Conservation (phyloP, 2,888 invertebrate species). For the Lasioglossum lativentre region DNA sequence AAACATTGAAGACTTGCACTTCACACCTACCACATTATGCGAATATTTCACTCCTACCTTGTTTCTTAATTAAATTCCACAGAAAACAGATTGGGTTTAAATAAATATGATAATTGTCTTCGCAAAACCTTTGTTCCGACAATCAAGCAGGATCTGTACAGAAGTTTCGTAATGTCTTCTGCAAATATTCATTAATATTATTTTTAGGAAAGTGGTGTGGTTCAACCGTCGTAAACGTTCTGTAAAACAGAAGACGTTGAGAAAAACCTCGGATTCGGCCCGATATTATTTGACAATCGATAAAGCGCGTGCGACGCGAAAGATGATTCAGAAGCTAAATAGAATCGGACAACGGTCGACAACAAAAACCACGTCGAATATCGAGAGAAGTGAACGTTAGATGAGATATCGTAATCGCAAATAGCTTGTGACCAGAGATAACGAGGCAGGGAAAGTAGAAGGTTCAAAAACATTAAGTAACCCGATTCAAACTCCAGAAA, state of each 20-base stretch:
- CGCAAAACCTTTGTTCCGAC: neutral
- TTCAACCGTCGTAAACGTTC: neutral
- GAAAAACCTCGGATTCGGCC: no score
- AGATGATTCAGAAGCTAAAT: neutral
- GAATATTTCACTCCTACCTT: no score
- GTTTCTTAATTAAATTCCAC: neutral
- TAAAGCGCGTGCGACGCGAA: neutral
- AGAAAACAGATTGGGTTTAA: neutral
- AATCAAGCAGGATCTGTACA: neutral
- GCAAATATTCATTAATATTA: neutral
- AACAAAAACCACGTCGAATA: neutral
- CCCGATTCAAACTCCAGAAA: slow-evolving; percentile 62
- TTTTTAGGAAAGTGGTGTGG: neutral
- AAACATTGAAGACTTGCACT: no score
- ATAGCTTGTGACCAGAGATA: slow-evolving; percentile 16
- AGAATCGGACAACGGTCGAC: neutral
- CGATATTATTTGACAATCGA: neutral
- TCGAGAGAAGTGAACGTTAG: neutral
- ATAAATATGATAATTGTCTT: no score
- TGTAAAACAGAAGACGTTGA: neutral
- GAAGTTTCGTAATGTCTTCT: neutral
- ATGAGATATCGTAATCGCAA: neutral
- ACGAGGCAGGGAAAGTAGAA: slow-evolving; percentile 24
- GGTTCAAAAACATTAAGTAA: slow-evolving; percentile 50
- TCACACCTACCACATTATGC: no score